Evolutionary conservation across 2,888 invertebrate genomes (phyloP), one percentile per base, ranked within the genome.

Genomic region (Teleogryllus oceanicus): DNA sequence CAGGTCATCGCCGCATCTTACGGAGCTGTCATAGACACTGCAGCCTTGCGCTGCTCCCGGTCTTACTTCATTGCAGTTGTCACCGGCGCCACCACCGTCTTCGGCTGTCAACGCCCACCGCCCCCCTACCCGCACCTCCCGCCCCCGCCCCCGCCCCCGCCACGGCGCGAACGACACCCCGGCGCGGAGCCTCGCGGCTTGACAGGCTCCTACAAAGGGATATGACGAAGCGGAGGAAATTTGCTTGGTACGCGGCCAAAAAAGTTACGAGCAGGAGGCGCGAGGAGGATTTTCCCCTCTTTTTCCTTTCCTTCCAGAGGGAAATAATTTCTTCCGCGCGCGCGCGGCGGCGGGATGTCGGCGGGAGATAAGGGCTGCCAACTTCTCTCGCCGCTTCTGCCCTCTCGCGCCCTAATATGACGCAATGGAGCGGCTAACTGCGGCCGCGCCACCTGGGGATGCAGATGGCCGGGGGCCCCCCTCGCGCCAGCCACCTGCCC

Each of bases 241-340:
- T 62, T 62, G 62, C 62, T 62, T 62, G 62, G 62, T 62, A 12
- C 62, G 62, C n/a, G 62, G 62, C 62, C 62, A 62, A 62, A 62
- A 62, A 62, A 62, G 62, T 62, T 62, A 62, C 62, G 62, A 62
- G 37, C 37, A 37, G 8, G 62, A 62, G 62, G 16, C 13, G 62
- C 62, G 62, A 62, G 62, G 62, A 62, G n/a, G 62, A 62, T 62
- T 62, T 62, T 62, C 62, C 62, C n/a, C 62, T 62, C 13, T 62
- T 62, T 62, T 62, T 62, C 62, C 62, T 62, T 62, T 62, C 62
- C 62, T 62, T 62, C 62, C 62, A 62, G 62, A 62, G 62, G 62
- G 62, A 62, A 62, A 62, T 62, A 62, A 62, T 62, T 62, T 62
- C 62, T 62, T 62, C 62, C 62, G 62, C 37, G 37, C 1, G 5